Percentiles rank a stretch among this genome's conserved stretches.
Conservation (phyloP, 2,113 vertebrate genomes). For the Pluvianellus socialis region DNA sequence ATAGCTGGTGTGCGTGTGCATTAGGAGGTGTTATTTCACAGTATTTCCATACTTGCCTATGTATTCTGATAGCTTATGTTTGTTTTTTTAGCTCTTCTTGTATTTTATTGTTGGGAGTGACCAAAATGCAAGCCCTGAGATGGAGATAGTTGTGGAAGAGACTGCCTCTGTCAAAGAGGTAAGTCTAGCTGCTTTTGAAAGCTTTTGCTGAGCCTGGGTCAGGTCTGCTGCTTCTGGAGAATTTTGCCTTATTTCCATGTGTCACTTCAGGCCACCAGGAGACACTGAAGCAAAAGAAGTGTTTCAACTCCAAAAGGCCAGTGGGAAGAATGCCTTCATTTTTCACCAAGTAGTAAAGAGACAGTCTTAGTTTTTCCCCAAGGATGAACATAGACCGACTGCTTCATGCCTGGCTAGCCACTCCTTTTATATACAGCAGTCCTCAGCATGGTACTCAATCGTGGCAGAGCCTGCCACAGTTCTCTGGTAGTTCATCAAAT, state of each 20-base stretch:
- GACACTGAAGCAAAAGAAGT: neutral
- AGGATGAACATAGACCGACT: neutral
- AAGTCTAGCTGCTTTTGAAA: neutral
- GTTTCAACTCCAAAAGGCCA: neutral
- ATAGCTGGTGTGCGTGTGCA: neutral
- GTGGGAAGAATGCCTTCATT: neutral
- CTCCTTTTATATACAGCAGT: neutral
- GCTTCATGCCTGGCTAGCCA: neutral
- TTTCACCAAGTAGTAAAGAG: neutral
- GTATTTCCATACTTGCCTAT: neutral
- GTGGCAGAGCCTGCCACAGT: neutral
- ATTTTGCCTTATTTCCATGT: rapidly evolving
- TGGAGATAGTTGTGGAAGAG: conserved; percentile 87
- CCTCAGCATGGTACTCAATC: rapidly evolving
- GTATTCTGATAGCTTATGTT: neutral
- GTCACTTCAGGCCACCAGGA: neutral
- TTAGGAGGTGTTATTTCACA: neutral
- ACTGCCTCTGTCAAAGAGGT: conserved; percentile 85
- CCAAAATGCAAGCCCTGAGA: conserved; percentile 75
- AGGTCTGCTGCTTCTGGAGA: neutral
- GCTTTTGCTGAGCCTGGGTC: neutral
- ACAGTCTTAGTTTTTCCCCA: neutral
- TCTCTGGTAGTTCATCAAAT: neutral
- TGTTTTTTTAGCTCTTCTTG: conserved; percentile 83
- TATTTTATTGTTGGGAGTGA: conserved; percentile 81